These are phyloP conservation scores for Rissa tridactyla DNA, from an alignment of 2,113 vertebrate genomes.

Conservation along the genomic window DNA sequence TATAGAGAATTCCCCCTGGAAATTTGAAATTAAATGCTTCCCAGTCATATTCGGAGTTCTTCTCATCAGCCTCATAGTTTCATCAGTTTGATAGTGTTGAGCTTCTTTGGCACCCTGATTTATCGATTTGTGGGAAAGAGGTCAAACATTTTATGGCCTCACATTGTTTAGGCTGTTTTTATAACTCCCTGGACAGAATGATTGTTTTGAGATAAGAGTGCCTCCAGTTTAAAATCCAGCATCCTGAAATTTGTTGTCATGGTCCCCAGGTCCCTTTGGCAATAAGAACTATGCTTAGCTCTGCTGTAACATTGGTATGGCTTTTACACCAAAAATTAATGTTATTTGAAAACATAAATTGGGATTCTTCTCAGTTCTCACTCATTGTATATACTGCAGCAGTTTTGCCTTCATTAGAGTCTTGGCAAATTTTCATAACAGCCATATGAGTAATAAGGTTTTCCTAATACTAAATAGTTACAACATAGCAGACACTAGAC, in stretches of 20 bases:
- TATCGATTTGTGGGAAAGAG: background rate
- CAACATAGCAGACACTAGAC: background rate
- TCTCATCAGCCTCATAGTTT: background rate
- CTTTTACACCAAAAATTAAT: slow-evolving; percentile 10
- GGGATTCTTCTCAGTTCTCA: background rate
- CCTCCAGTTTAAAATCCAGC: background rate
- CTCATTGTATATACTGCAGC: background rate
- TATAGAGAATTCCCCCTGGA: background rate
- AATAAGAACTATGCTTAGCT: background rate
- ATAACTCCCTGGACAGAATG: background rate
- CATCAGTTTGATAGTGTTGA: background rate
- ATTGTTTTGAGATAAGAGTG: background rate
- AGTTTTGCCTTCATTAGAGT: background rate
- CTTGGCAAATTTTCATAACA: background rate
- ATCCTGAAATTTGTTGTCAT: background rate
- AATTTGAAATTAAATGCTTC: background rate
- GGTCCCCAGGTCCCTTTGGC: background rate
- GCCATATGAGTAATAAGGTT: background rate
- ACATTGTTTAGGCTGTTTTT: slow-evolving; percentile 8
- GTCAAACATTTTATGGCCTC: slow-evolving; percentile 28
- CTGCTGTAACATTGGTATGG: background rate
- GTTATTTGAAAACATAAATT: background rate
- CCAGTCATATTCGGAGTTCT: background rate
- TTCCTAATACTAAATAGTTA: background rate
- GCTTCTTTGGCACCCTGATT: slow-evolving; percentile 23